Base-by-base conservation (phyloP, 2,113 vertebrate species). In the Caranx ignobilis region DNA sequence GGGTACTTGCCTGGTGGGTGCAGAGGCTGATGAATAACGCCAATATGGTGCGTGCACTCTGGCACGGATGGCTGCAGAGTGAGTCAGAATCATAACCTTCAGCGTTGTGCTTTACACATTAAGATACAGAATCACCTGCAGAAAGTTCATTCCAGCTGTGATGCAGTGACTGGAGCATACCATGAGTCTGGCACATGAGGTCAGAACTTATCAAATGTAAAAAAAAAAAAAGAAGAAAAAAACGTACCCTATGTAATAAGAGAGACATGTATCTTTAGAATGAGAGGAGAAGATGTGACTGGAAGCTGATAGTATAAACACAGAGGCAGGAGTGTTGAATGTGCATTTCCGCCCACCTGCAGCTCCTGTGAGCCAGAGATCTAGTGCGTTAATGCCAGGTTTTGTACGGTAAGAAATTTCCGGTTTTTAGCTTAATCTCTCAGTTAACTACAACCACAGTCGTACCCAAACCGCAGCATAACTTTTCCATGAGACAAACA, bases 61-160 rank as follows among this genome's bases (percentile, higher is more conserved):
- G 41, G 19, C 70, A 56, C 18, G 72, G 60, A 70, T 65, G 71
- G 56, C 78, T 67, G 73, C 60, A 7, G 55, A 55, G 65, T 76
- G 62, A 83, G 81, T 75, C 50, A 32, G 59, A 89, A 70, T 81
- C 64, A 68, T 43, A 68, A 76, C 39, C 21, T 35, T 55, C 21
- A 43, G 56, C 45, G 43, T 60, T 71, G 70, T 59, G 48, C 54
- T 71, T 68, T 35, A n/a, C 37, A 65, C 61, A 61, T 79, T 34
- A 43, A 73, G 62, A 47, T 35, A 19, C 48, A 64, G 57, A 39
- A 61, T 71, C 41, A 34, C 19, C 59, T 65, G 79, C 41, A 85
- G 69, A 79, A 75, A 56, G 67, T 81, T 72, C 50, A 69, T 69
- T 62, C 45, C 71, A 15, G 63, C 59, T 60, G 67, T 71, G 70